A percentile compares a stretch with the other conserved stretches of the same genome.
Conservation (phyloP, 1,140 invertebrate genomes). For the Heliconius congener region DNA sequence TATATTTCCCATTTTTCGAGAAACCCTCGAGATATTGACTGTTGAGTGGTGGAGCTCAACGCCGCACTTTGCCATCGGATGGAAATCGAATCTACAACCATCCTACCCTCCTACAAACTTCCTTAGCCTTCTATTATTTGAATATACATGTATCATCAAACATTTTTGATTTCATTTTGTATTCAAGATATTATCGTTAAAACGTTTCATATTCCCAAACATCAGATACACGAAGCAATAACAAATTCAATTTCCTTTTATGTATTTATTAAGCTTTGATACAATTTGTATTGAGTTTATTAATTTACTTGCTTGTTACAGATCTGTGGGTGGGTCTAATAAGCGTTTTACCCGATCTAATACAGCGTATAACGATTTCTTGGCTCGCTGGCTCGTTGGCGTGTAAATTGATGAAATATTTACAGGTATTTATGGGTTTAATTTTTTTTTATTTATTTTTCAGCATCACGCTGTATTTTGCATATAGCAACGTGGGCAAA, state of each 20-base stretch:
- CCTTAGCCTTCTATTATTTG: too few relatives aligned
- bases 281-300: not conserved
- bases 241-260: not conserved
- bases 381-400: slow-evolving; percentile 93
- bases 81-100: too few relatives aligned
- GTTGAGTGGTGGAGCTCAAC: too few relatives aligned
- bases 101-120: too few relatives aligned
- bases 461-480: not conserved
- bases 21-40: too few relatives aligned
- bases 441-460: not conserved
- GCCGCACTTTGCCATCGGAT: too few relatives aligned
- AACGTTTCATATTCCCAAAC: not conserved
- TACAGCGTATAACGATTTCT: slow-evolving; percentile 91
- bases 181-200: too few relatives aligned
- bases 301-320: slow-evolving; percentile 73
- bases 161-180: too few relatives aligned
- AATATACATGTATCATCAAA: too few relatives aligned
- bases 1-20: too few relatives aligned
- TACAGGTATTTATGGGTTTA: slow-evolving; percentile 83
- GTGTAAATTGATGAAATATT: slow-evolving; percentile 93
- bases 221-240: not conserved
- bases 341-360: slow-evolving; percentile 92
- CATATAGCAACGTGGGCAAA: not conserved
- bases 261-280: not conserved
- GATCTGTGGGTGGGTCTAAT: slow-evolving; percentile 94